Evolutionary conservation across 2,888 invertebrate species (phyloP).

Genomic region (Caenorhabditis afra): DNA sequence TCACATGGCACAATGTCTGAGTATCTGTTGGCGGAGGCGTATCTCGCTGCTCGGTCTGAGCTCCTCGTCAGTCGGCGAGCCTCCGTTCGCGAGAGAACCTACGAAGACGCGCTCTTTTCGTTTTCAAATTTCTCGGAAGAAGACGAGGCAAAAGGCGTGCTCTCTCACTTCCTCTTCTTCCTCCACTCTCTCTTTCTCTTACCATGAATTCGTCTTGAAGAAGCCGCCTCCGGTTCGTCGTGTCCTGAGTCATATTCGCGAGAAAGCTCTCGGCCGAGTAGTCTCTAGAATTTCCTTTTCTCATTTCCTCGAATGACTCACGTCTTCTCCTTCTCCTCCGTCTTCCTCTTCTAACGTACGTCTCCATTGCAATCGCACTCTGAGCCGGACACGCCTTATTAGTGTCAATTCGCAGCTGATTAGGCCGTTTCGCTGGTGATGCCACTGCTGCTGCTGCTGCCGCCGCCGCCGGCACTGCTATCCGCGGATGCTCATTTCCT

Average conservation of each 20-base stretch:
- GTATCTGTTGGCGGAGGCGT: slow-evolving; percentile 52
- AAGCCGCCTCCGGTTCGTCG: slow-evolving; percentile 41
- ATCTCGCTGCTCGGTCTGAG: slow-evolving; percentile 47
- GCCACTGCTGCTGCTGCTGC: too few species aligned
- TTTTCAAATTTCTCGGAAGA: too few species aligned
- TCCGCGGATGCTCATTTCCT: slow-evolving; percentile 30
- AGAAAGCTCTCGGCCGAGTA: slow-evolving; percentile 59
- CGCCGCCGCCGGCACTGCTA: slow-evolving; percentile 18
- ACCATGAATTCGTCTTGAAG: slow-evolving; percentile 60
- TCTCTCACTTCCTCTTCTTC: slow-evolving; percentile 22
- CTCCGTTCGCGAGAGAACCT: slow-evolving; percentile 57
- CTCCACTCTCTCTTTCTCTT: slow-evolving; percentile 24
- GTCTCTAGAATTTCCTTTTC: slow-evolving; percentile 41
- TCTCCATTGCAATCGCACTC: slow-evolving; percentile 56
- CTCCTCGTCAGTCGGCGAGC: slow-evolving; percentile 52
- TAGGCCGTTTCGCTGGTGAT: slow-evolving; percentile 21
- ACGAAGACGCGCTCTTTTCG: background rate
- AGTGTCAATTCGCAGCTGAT: slow-evolving; percentile 35
- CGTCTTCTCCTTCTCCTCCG: background rate
- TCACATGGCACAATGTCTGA: slow-evolving; percentile 62
- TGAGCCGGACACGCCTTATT: slow-evolving; percentile 45
- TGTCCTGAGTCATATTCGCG: slow-evolving; percentile 39
- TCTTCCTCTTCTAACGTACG: slow-evolving; percentile 20
- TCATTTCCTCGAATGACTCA: background rate
- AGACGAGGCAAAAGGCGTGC: too few species aligned